Evolutionary conservation across 1,140 invertebrate genomes (phyloP), one percentile per base, ranked within the genome.

Genomic region (Ceratina australensis): DNA sequence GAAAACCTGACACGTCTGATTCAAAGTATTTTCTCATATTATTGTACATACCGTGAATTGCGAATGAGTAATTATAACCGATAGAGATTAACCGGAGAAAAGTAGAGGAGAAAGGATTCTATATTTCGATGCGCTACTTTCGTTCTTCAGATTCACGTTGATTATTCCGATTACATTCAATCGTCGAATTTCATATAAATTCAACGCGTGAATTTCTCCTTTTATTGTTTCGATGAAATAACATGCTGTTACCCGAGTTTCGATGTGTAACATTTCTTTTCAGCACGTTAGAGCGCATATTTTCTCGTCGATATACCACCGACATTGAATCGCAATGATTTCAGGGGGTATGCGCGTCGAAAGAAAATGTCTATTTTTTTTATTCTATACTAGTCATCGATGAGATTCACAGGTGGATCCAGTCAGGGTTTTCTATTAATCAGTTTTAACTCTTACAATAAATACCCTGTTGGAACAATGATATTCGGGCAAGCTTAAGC

Each of bases 311-410:
- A 33, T 47, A 28, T 28, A 28, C 72, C 24, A 60, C 13, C 47
- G 15, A 52, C 26, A 22, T 49, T 28, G 15, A 26, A 59, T 33
- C 54, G 5, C 33, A 2, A 67, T 13, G n/a, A 42, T 61, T 60
- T 33, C 42, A 50, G 16, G 15, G 15, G 15, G n/a, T 24, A 76
- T 52, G 20, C 15, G 26, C 59, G 8, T 22, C 50, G 18, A 52
- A 24, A 78, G 73, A 67, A 50, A 52, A 33, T 18, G 16, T 50
- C 60, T 60, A 28, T 54, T 10, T 42, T 20, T 74, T 65, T 22
- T 42, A 75, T 74, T 65, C 18, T 42, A 66, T 67, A 67, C 78
- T 79, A 79, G 78, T 79, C 72, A 75, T 54, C 61, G 7, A 79
- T 33, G 24, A 72, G 63, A 74, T 67, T 56, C 54, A 15, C 33